Evolutionary conservation across 2,113 vertebrate genomes (phyloP), one percentile per base, ranked within the genome.

Genomic region (Myocastor coypus): DNA sequence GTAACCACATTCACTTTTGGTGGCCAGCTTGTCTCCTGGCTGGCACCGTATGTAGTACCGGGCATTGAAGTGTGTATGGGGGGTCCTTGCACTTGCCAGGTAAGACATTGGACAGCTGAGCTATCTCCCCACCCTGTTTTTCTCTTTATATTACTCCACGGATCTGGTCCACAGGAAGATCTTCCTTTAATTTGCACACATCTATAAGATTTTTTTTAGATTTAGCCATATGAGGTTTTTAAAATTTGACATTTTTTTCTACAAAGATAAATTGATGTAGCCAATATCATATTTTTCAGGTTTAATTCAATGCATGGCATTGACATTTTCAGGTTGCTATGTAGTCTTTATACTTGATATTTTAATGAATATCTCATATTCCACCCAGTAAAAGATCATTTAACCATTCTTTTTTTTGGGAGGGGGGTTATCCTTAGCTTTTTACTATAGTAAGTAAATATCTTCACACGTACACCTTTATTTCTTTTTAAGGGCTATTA

Each of bases 241-340:
- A 91, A 0, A 61, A 30, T 93, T 95, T 96, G 32, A 83, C 26
- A 59, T 73, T 59, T 83, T 96, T 96, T 96, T 42, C 6, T 85
- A 34, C 24, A 82, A 92, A 89, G 42, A n/a, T 64, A 93, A 85
- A 40, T 71, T 91, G 28, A 87, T 88, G 69, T 32, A 50, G 6
- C 86, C 52, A 86, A 28, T 8, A 8, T 69, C 87, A 42, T 87
- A 34, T 71, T 88, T 95, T 80, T n/a, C 77, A 90, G 57, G 26
- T 63, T 94, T 84, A 78, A 66, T 90, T 40, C 10, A 87, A 50
- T 37, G 78, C 14, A 88, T 81, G 66, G 13, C 93, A 19, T 37
- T 63, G 80, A 52, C 20, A 24, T 92, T 94, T 80, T 71, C 19
- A 34, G 40, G n/a, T 94, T 57, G 5, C 50, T 61, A 32, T 42